Evolutionary conservation across 2,797 vertebrate species (phyloP).

Genomic region (Hypotaenidia philippensis): DNA sequence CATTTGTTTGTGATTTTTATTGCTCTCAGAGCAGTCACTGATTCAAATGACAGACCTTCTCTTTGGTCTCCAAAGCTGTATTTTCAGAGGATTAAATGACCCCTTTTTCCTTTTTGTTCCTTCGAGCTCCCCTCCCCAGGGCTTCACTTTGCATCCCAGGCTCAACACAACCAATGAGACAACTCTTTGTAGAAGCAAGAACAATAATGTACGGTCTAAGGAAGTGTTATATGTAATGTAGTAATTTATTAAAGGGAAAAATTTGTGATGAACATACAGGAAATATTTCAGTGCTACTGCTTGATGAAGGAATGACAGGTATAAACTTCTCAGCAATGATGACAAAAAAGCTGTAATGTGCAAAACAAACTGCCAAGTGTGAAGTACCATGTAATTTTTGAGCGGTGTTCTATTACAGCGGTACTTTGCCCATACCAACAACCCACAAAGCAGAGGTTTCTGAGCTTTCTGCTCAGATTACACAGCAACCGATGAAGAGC

Average conservation of each 20-base stretch:
- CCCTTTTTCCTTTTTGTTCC: background rate
- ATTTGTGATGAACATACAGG: background rate
- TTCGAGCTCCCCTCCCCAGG: background rate
- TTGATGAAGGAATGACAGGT: background rate
- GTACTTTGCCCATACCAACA: background rate
- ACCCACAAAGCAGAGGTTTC: background rate
- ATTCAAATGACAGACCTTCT: slow-evolving; percentile 27
- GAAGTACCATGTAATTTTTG: background rate
- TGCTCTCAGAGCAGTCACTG: slow-evolving; percentile 5
- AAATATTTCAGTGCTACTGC: background rate
- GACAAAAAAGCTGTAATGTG: background rate
- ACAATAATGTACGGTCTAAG: background rate
- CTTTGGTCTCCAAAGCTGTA: background rate
- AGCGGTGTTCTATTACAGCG: background rate
- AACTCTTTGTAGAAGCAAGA: background rate
- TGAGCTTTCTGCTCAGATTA: background rate
- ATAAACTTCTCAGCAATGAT: background rate
- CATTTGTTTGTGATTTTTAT: slow-evolving; percentile 39
- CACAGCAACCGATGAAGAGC: background rate
- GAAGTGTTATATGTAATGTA: background rate
- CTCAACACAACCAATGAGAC: background rate
- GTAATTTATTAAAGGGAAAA: slow-evolving; percentile 14
- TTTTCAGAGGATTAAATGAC: slow-evolving; percentile 6
- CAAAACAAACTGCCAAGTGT: background rate
- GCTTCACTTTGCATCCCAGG: background rate